phyloP scores from a whole-genome alignment of 2,113 vertebrate species.

The Brachyhypopomus occidentalis region DNA sequence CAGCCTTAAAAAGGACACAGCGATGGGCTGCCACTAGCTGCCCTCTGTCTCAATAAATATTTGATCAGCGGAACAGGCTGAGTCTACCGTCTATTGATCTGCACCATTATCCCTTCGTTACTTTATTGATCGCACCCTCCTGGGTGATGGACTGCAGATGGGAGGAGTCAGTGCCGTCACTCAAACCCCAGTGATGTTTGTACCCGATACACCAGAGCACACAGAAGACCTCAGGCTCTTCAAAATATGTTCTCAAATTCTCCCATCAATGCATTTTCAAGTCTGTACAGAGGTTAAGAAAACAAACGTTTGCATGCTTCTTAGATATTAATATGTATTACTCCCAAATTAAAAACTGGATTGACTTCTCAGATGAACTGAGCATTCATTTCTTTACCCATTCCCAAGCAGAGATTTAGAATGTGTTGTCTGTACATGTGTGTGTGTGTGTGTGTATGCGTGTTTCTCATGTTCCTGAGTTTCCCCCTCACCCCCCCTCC shows the following conservation, averaged over 20 bases:
- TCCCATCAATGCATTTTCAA: not conserved
- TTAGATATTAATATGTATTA: not conserved
- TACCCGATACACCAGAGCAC: too few relatives aligned
- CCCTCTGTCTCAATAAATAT: constrained; percentile 81
- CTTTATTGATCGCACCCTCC: constrained; percentile 75
- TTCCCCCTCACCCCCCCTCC: constrained; percentile 43
- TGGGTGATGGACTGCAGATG: constrained; percentile 52
- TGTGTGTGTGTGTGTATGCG: constrained; percentile 19
- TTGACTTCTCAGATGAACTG: too few relatives aligned
- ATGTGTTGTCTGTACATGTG: too few relatives aligned
- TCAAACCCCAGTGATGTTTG: constrained; percentile 16
- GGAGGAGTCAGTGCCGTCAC: constrained; percentile 56
- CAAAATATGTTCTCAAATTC: not conserved
- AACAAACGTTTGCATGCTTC: too few relatives aligned
- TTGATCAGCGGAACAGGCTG: constrained; percentile 79
- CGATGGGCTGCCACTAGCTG: constrained; percentile 51
- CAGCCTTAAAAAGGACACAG: constrained; percentile 27
- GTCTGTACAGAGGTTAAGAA: too few relatives aligned
- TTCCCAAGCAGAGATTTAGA: too few relatives aligned
- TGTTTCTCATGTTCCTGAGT: constrained; percentile 53
- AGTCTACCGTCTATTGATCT: constrained; percentile 79
- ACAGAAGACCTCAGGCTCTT: not conserved
- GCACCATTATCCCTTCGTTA: constrained; percentile 74
- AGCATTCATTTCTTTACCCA: too few relatives aligned
- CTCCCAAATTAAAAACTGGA: not conserved